Evolutionary conservation across 1,140 invertebrate genomes (phyloP).

Genomic region (Brachionus manjavacas): DNA sequence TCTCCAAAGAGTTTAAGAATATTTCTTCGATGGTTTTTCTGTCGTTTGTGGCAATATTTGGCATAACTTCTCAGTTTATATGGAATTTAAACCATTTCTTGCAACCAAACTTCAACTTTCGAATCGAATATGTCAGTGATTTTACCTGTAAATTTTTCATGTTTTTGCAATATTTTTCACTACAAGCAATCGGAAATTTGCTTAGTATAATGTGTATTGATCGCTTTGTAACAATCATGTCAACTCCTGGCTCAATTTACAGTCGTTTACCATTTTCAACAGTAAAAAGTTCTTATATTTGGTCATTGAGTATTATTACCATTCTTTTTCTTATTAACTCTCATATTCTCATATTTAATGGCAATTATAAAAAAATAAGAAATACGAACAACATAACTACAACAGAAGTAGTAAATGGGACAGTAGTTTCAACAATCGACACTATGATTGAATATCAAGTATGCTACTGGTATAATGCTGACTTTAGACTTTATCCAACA

Average conservation of each 20-base stretch:
- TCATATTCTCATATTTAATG: conserved; percentile 27
- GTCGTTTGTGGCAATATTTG: neutral
- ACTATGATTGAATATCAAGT: neutral
- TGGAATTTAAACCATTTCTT: conserved; percentile 25
- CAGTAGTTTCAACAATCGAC: neutral
- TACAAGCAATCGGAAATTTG: neutral
- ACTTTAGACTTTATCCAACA: neutral
- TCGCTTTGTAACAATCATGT: neutral
- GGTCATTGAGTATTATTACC: neutral
- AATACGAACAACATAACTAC: neutral
- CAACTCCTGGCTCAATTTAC: neutral
- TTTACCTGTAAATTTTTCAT: neutral
- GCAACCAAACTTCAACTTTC: neutral
- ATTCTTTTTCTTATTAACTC: neutral
- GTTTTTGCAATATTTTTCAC: neutral
- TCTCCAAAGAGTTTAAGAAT: neutral
- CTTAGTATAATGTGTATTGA: conserved; percentile 3
- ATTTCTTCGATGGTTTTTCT: conserved; percentile 3
- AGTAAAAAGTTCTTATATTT: neutral
- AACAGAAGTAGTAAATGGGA: neutral
- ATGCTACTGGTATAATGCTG: neutral
- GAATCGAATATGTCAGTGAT: neutral
- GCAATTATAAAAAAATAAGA: neutral
- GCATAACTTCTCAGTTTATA: neutral
- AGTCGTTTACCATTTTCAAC: neutral